A percentile compares a stretch with the other conserved stretches of the same genome.
These are phyloP conservation scores for Oreotragus oreotragus DNA, from an alignment of 2,113 vertebrate genomes.

Conservation along the genomic window DNA sequence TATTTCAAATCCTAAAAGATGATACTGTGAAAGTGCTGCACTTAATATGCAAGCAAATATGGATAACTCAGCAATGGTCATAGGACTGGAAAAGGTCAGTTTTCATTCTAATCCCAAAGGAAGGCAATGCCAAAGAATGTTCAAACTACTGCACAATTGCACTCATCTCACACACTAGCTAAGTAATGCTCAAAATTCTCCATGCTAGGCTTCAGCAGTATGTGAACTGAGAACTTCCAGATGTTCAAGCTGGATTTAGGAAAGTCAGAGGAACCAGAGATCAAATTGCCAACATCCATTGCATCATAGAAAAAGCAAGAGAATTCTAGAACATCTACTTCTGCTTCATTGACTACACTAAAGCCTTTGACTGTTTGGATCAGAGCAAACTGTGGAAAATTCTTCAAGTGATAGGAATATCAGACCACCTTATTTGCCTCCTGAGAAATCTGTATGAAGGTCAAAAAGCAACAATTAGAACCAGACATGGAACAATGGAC, in stretches of 20 bases:
- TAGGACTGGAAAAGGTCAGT: neutral
- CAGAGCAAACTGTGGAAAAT: neutral
- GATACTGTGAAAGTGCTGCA: neutral
- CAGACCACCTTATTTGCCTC: neutral
- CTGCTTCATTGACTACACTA: neutral
- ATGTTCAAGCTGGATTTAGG: neutral
- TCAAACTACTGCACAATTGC: neutral
- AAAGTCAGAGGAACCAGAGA: neutral
- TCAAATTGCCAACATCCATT: neutral
- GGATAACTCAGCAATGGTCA: neutral
- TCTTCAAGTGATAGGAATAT: neutral
- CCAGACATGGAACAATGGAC: neutral
- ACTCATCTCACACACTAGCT: neutral
- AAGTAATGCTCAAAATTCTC: neutral
- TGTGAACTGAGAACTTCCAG: neutral
- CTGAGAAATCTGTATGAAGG: neutral
- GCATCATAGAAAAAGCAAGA: neutral
- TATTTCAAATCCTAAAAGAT: neutral
- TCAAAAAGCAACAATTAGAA: neutral
- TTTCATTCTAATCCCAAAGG: neutral
- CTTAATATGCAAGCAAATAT: neutral
- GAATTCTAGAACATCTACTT: neutral
- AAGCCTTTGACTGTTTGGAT: neutral
- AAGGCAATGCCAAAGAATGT: neutral
- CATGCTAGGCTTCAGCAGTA: neutral